A percentile compares a stretch with the other conserved stretches of the same genome.
Conservation (phyloP, 2,113 vertebrate species). For the Craseonycteris thonglongyai region DNA sequence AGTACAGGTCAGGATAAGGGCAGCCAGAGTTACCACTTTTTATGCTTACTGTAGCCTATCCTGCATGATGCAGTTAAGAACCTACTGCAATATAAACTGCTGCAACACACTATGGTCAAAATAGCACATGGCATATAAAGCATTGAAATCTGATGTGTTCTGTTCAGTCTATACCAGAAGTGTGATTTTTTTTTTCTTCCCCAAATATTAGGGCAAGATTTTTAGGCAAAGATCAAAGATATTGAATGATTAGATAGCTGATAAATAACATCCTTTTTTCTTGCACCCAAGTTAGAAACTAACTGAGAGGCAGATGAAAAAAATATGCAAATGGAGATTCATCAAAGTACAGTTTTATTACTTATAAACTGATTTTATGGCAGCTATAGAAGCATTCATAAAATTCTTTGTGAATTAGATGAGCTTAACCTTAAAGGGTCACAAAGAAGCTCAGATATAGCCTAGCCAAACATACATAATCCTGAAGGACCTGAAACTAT, state of each 20-base stretch:
- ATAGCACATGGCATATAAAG: background rate
- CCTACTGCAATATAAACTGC: conserved; percentile 8
- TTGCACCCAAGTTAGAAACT: background rate
- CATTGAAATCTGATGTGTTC: background rate
- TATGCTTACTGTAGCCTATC: background rate
- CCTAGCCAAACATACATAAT: background rate
- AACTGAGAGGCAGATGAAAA: background rate
- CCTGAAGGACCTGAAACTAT: background rate
- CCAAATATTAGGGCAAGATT: conserved; percentile 12
- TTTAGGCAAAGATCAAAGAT: conserved; percentile 8
- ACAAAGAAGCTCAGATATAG: background rate
- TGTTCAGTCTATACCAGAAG: background rate
- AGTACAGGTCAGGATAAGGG: conserved; percentile 20
- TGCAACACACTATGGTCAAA: background rate
- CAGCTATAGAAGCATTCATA: background rate
- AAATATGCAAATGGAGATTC: background rate
- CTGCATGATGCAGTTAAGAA: background rate
- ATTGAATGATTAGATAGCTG: background rate
- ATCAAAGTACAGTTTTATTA: background rate
- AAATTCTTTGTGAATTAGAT: background rate
- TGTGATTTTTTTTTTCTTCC: background rate
- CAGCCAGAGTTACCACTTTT: conserved; percentile 18
- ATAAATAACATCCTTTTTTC: background rate
- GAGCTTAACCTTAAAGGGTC: background rate
- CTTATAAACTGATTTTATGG: background rate